A percentile compares a stretch with the other conserved stretches of the same genome.
Conservation (phyloP, 2,797 vertebrate species). For the Podarcis siculus region DNA sequence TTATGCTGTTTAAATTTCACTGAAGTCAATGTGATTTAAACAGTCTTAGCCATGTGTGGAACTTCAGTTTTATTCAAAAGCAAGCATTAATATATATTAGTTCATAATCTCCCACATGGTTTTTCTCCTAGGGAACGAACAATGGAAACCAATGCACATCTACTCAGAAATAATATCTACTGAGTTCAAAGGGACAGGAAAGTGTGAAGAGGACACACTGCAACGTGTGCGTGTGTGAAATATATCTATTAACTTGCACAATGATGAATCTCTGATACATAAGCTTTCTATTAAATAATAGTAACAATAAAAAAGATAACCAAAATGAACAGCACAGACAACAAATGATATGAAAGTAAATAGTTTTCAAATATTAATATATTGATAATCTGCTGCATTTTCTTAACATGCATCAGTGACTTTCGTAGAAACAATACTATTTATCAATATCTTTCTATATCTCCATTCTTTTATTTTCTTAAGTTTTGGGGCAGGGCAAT, state of each 20-base stretch:
- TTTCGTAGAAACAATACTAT: not conserved
- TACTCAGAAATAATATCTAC: too few species aligned
- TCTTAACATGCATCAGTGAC: not conserved
- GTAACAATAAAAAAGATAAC: not conserved
- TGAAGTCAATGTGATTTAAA: not conserved
- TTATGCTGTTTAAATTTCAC: not conserved
- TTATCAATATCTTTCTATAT: slow-evolving; percentile 15
- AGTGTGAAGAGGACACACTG: too few species aligned
- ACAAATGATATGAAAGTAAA: not conserved
- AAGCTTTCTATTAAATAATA: not conserved
- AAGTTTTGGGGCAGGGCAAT: not conserved
- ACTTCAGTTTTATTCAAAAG: slow-evolving; percentile 3
- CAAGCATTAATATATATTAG: slow-evolving; percentile 1
- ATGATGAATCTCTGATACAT: not conserved
- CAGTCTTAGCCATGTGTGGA: not conserved
- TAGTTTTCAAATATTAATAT: not conserved
- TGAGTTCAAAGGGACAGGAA: too few species aligned
- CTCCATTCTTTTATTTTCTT: slow-evolving; percentile 4
- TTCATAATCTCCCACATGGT: not conserved
- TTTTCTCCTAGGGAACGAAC: not conserved
- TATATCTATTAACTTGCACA: not conserved
- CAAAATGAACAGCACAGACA: not conserved
- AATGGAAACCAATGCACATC: too few species aligned
- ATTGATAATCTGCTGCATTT: not conserved
- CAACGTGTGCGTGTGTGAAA: not conserved